Base-by-base conservation (phyloP, 1,140 invertebrate genomes). In the Bombus consobrinus region DNA sequence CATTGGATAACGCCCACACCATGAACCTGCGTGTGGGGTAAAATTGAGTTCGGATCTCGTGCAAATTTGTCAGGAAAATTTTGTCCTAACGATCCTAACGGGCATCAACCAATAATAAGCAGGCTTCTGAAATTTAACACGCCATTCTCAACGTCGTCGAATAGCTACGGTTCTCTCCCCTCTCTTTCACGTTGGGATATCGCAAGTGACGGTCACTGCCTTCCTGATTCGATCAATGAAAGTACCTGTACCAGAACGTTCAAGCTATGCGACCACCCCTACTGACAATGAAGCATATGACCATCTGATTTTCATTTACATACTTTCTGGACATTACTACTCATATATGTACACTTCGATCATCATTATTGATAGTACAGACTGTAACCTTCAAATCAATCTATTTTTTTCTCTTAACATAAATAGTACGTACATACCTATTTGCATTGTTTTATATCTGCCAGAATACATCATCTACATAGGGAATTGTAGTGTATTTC, bases 201-300 rank as follows among this genome's bases (percentile, higher is more conserved):
- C 88, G 87, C 83, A 41, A 89, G 79, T 84, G 90, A 87, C 87
- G 91, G 88, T 87, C 82, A 80, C 87, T 88, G 81, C 87, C 74
- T 85, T 76, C 72, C 86, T 79, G 87, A 91, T 91, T 91, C 89
- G 91, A 93, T 94, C 92, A 92, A 94, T 93, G 91, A 92, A 92
- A 83, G 87, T 83, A 87, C 86, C 89, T 91, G 86, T 88, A 91
- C 81, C 82, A 83, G 68, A 79, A n/a, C 80, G 74, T 76, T 64
- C 80, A 69, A 74, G 69, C 80, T 66, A 85, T 57, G 77, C 73
- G 76, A 71, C 81, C 89, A 90, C 87, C 87, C 82, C 77, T 78
- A 72, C 28, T 74, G 9, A 77, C 75, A 62, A 59, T 80, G 25
- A 74, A 32, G n/a, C 62, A 22, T 71, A 53, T 12, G 28, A 79